These are phyloP conservation scores for Pegoplata infirma DNA, from an alignment of 2,888 invertebrate genomes.

Conservation along the genomic window DNA sequence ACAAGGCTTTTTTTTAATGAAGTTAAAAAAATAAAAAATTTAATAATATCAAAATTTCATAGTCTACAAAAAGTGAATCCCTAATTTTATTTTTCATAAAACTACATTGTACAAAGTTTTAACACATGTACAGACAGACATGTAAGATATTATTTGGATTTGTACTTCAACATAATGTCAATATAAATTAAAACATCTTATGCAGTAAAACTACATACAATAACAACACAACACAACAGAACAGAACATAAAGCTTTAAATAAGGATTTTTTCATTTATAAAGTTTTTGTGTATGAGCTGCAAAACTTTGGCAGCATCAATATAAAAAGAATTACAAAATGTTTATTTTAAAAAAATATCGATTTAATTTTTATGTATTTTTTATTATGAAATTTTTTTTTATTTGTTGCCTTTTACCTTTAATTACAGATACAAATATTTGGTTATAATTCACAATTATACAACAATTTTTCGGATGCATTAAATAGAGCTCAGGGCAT, in stretches of 20 bases:
- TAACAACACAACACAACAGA: slow-evolving; percentile 3
- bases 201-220: slow-evolving; percentile 43
- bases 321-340: slow-evolving; percentile 12
- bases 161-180: slow-evolving; percentile 59
- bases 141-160: slow-evolving; percentile 55
- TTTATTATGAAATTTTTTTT: not conserved
- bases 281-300: not conserved
- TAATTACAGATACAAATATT: slow-evolving; percentile 95
- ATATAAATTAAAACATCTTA: slow-evolving; percentile 60
- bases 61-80: too few species aligned
- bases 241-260: slow-evolving; percentile 17
- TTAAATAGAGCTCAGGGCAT: slow-evolving; percentile 96
- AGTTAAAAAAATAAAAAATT: too few species aligned
- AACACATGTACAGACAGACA: slow-evolving; percentile 38
- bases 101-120: slow-evolving; percentile 17
- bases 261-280: slow-evolving; percentile 46
- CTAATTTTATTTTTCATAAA: too few species aligned
- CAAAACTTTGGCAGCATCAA: slow-evolving; percentile 7
- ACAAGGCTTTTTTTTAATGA: too few species aligned
- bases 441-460: slow-evolving; percentile 98
- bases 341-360: slow-evolving; percentile 37
- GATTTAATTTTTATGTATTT: slow-evolving; percentile 15
- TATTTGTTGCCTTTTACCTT: slow-evolving; percentile 69
- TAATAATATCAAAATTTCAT: too few species aligned
- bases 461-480: slow-evolving; percentile 97